Base-by-base conservation (phyloP, 1,140 invertebrate species). In the Diprion similis region DNA sequence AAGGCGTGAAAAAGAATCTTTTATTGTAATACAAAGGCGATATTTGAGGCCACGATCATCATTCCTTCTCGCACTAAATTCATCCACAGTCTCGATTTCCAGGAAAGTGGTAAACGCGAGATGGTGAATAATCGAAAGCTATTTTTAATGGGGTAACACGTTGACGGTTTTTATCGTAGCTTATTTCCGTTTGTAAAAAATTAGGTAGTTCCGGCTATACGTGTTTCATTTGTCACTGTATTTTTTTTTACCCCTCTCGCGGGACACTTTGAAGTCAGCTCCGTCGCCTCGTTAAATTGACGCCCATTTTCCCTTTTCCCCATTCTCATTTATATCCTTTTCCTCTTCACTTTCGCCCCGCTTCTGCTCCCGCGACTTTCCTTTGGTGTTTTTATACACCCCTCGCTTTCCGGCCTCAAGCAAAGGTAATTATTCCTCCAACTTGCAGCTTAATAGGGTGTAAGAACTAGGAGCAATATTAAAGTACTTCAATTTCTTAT, bases 331-430 rank as follows among this genome's bases (percentile, higher is more conserved):
- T 73, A 66, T 70, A 13, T 48, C 2, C 47, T 73, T 37, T 68
- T 48, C 48, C 64, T 46, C n/a, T 73, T 37, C 48, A 65, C 45
- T 67, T 46, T 46, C n/a, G 11, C 59, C 9, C 19, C 51, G 37
- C 59, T 37, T 13, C 70, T 64, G 45, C 64, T 73, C 64, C 47
- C 51, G 68, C 67, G 13, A 11, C 47, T 66, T 66, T 64, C 13
- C 64, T 37, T 46, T 69, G 65, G 68, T 66, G 73, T 47, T 65
- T 69, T 66, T 74, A 74, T 74, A 66, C 66, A 69, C 64, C 70
- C 65, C 48, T 51, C 64, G 48, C 69, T 51, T 70, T 46, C 69
- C 48, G 64, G 69, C 64, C 69, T 51, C 69, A 51, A 51, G 64
- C 46, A 70, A 70, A 70, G 64, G 69, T 37, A 37, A 37, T 37